A percentile compares a stretch with the other conserved stretches of the same genome.
Conservation (phyloP, 2,797 vertebrate genomes). For the Siniperca undulata region DNA sequence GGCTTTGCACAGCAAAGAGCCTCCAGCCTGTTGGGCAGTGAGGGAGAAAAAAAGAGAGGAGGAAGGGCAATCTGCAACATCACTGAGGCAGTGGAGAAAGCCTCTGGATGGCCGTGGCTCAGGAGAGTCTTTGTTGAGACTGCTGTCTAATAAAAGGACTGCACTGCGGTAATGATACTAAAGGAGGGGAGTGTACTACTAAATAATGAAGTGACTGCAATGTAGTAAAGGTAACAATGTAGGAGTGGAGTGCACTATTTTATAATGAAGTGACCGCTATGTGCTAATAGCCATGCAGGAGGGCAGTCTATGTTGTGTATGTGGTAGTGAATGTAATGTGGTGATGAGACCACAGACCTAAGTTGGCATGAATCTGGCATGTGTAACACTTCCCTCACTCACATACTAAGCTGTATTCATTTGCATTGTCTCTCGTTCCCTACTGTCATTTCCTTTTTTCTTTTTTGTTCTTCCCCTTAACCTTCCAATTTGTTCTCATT, state of each 20-base stretch:
- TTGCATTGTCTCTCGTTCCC: constrained; percentile 13
- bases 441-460: background rate
- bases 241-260: constrained; percentile 11
- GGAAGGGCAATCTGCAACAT: constrained; percentile 23
- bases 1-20: constrained; percentile 12
- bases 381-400: constrained; percentile 29
- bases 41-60: constrained; percentile 1
- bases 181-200: constrained; percentile 58
- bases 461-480: constrained; percentile 12
- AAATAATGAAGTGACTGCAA: constrained; percentile 72
- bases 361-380: constrained; percentile 13
- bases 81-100: constrained; percentile 20
- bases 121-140: constrained; percentile 56
- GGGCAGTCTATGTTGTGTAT: background rate
- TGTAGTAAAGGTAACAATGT: constrained; percentile 55
- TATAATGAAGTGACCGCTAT: constrained; percentile 37
- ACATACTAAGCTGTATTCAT: constrained; percentile 21
- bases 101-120: constrained; percentile 46
- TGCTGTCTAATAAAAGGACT: constrained; percentile 68
- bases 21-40: constrained; percentile 12
- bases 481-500: constrained; percentile 38
- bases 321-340: constrained; percentile 21
- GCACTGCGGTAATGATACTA: constrained; percentile 72
- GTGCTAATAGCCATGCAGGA: constrained; percentile 29
- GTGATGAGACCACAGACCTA: constrained; percentile 17